Conservation (phyloP, 2,888 invertebrate species). For the Xanthorhoe designata region DNA sequence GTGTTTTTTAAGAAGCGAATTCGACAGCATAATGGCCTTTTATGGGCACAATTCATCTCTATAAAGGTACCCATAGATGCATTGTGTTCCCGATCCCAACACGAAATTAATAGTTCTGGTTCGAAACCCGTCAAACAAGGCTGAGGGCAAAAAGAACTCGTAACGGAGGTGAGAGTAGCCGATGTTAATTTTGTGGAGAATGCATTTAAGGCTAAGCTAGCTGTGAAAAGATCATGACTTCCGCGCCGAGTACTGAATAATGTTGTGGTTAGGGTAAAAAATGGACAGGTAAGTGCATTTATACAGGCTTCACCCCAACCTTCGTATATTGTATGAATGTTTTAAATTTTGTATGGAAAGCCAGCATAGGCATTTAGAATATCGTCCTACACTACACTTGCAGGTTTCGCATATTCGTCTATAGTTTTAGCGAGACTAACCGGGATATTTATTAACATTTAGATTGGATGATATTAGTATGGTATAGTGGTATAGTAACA, state of each 20-base stretch:
- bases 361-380: too few relatives aligned
- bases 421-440: too few relatives aligned
- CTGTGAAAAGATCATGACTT: constrained; percentile 55
- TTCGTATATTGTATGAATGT: too few relatives aligned
- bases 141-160: constrained; percentile 73
- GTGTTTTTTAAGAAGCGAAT: too few relatives aligned
- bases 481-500: too few relatives aligned
- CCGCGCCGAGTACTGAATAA: constrained; percentile 37
- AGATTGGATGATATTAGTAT: too few relatives aligned
- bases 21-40: not conserved
- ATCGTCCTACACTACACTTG: too few relatives aligned
- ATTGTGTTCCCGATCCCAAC: constrained; percentile 67
- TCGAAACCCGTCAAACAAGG: constrained; percentile 64
- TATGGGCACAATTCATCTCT: constrained; percentile 73
- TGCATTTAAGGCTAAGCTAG: constrained; percentile 64
- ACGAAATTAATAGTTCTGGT: constrained; percentile 64
- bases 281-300: not conserved
- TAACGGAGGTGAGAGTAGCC: constrained; percentile 70
- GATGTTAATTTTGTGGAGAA: constrained; percentile 67
- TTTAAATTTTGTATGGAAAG: too few relatives aligned
- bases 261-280: not conserved
- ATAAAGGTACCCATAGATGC: too few relatives aligned
- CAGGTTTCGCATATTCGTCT: too few relatives aligned
- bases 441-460: too few relatives aligned
- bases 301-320: too few relatives aligned